Base-by-base conservation (phyloP, 2,797 vertebrate genomes). In the Gallinago stenura region DNA sequence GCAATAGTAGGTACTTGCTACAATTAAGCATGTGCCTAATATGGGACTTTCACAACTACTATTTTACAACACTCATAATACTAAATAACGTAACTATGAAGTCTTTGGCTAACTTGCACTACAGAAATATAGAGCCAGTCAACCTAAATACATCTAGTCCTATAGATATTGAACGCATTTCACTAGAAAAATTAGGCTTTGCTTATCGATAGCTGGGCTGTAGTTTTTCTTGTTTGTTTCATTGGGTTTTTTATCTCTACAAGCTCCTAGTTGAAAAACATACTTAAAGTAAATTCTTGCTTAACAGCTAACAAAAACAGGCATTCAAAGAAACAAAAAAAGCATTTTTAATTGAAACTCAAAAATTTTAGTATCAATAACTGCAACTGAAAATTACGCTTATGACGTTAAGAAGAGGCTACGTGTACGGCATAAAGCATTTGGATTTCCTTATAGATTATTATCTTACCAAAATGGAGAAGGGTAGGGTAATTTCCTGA, bases 391-490 rank as follows among this genome's bases (percentile, higher is more conserved):
- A 95, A 97, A 96, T 66, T 72, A 97, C 2, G 24, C 83, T 96
- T 94, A 73, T n/a, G 26, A 97, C 43, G 90, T 93, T 95, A 97
- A 97, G 87, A 95, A 83, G 91, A 95, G 71, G 95, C 95, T 97
- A 96, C 41, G 97, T 82, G 89, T 95, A 97, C 7, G 94, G 95
- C 96, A 97, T 92, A 97, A 92, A 97, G 88, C 96, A 96, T 97
- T 97, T 96, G 97, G 96, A 98, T 97, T 97, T 97, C 97, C 97
- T 97, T 95, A 98, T 90, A 98, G 97, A 97, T 97, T 97, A 82
- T 98, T 96, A 97, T 98, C 98, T 98, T 98, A 98, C 98, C 98
- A 98, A 98, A 98, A 98, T 98, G 98, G 98, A 98, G 98, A 97
- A 98, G 97, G 98, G 98, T 97, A 98, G 98, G 98, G 97, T 98